phyloP scores from a whole-genome alignment of 2,113 vertebrate genomes.

The Vireo altiloquus region DNA sequence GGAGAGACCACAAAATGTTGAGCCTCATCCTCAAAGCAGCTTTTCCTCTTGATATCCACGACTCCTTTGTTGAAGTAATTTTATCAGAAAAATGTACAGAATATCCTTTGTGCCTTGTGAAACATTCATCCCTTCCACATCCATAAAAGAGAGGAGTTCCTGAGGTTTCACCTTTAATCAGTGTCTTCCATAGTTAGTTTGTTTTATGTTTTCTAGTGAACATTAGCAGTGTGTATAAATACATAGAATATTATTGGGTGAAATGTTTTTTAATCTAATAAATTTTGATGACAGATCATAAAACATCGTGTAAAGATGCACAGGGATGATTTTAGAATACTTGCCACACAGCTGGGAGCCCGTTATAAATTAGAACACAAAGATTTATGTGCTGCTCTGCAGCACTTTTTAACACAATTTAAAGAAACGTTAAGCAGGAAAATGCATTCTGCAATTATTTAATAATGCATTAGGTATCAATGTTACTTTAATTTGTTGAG shows the following conservation, averaged over 20 bases:
- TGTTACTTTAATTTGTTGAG: constrained; percentile 7
- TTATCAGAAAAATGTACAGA: not conserved
- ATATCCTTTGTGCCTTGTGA: not conserved
- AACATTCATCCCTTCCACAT: not conserved
- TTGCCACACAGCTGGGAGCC: constrained; percentile 3
- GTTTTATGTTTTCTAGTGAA: not conserved
- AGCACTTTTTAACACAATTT: not conserved
- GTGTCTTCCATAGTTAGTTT: not conserved
- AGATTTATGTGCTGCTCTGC: constrained; percentile 15
- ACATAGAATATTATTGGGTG: not conserved
- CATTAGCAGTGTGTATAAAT: not conserved
- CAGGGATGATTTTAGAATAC: not conserved
- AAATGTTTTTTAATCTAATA: constrained; percentile 14
- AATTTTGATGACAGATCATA: constrained; percentile 10
- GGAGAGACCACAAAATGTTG: not conserved
- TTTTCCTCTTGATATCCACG: not conserved
- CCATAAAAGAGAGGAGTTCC: not conserved
- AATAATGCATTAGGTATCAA: not conserved
- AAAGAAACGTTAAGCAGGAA: not conserved
- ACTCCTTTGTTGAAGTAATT: not conserved
- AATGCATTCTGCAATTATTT: not conserved
- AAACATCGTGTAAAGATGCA: not conserved
- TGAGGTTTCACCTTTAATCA: constrained; percentile 10
- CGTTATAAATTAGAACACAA: not conserved
- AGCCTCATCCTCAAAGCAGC: not conserved